Evolutionary conservation across 2,888 invertebrate genomes (phyloP).

Genomic region (Boloria euphrosyne): DNA sequence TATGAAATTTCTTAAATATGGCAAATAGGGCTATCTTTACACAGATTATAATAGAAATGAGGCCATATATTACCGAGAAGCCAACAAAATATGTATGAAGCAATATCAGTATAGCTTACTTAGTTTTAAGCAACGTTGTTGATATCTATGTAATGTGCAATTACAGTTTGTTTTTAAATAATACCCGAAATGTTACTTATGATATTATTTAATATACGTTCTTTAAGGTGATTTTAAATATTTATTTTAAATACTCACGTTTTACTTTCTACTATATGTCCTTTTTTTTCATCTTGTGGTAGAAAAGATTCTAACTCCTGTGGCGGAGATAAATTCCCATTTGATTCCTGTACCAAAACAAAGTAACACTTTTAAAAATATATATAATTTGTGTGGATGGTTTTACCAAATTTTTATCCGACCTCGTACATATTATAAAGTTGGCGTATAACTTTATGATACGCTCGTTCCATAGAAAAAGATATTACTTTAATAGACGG

Average conservation of each 20-base stretch:
- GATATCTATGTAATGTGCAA: too few relatives aligned
- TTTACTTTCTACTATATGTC: constrained; percentile 70
- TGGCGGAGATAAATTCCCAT: constrained; percentile 69
- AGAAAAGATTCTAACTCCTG: constrained; percentile 92
- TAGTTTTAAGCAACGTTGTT: constrained; percentile 5
- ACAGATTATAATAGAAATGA: constrained; percentile 31
- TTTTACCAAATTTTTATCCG: background rate
- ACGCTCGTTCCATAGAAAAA: too few relatives aligned
- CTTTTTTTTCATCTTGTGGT: constrained; percentile 85
- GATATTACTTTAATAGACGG: too few relatives aligned
- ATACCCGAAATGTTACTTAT: too few relatives aligned
- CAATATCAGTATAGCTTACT: constrained; percentile 8
- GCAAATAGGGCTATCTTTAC: constrained; percentile 18
- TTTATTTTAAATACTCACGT: constrained; percentile 60
- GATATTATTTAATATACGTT: too few relatives aligned
- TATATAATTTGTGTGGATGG: background rate
- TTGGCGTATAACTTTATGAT: too few relatives aligned
- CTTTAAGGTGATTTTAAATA: background rate
- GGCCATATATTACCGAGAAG: constrained; percentile 34
- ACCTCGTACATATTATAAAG: too few relatives aligned
- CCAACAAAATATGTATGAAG: constrained; percentile 25
- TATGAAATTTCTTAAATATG: too few relatives aligned
- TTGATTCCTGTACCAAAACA: constrained; percentile 61
- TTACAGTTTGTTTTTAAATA: too few relatives aligned
- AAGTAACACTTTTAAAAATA: constrained; percentile 7